A percentile compares a stretch with the other conserved stretches of the same genome.
Conservation (phyloP, 2,113 vertebrate species). For the Onychostruthus taczanowskii region DNA sequence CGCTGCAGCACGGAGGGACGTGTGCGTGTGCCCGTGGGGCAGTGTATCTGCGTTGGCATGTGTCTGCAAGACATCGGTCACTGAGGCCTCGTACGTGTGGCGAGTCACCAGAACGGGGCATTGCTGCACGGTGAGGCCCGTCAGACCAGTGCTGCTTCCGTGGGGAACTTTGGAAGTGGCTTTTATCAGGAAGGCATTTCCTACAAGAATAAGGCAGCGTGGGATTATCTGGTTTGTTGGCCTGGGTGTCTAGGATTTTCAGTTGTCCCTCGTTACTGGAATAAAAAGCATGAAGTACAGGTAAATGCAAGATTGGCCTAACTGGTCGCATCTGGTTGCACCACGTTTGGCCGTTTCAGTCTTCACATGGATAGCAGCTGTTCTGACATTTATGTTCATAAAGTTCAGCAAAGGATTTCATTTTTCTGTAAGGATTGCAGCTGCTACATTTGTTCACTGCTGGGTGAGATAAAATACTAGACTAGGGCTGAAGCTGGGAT, state of each 20-base stretch:
- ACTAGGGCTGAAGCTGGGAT: not conserved
- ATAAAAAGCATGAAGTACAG: not conserved
- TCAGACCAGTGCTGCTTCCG: not conserved
- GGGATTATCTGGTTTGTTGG: not conserved
- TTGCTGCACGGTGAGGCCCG: accelerated
- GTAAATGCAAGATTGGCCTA: not conserved
- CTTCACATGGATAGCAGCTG: not conserved
- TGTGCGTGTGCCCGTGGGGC: accelerated
- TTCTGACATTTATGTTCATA: not conserved
- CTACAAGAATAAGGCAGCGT: not conserved
- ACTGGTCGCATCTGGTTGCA: not conserved
- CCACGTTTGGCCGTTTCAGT: not conserved
- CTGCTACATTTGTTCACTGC: not conserved
- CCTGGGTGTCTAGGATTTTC: not conserved
- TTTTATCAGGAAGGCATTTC: not conserved
- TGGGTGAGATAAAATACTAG: not conserved
- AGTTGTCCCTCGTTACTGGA: not conserved
- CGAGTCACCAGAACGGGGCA: not conserved
- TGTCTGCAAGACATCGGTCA: not conserved
- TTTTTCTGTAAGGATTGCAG: not conserved
- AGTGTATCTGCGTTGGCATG: not conserved
- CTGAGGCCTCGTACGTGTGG: accelerated
- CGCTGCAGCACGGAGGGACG: not conserved
- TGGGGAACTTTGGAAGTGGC: accelerated
- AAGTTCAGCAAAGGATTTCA: not conserved